Percentiles rank a stretch among this genome's conserved stretches.
phyloP scores from a whole-genome alignment of 2,113 vertebrate species.

The Turnix velox region DNA sequence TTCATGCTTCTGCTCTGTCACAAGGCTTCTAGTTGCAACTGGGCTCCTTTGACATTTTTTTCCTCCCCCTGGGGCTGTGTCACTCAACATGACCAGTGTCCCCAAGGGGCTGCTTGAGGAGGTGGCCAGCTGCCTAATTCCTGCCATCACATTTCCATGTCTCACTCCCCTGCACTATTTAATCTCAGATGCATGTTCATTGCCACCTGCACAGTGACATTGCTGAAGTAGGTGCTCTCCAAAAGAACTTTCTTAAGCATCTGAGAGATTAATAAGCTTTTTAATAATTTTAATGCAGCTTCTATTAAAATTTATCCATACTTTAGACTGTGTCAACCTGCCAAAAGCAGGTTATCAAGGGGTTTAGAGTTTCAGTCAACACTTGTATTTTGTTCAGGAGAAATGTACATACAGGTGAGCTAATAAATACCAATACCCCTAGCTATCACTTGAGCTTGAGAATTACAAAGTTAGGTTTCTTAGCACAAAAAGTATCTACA shows the following conservation, averaged over 20 bases:
- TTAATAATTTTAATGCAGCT: neutral
- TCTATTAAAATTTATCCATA: neutral
- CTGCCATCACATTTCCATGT: neutral
- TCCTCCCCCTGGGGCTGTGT: neutral
- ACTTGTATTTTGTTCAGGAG: neutral
- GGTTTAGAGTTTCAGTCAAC: neutral
- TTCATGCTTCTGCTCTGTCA: neutral
- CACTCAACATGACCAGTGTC: neutral
- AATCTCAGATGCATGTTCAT: neutral
- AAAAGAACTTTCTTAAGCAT: neutral
- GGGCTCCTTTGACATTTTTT: neutral
- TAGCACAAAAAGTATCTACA: neutral
- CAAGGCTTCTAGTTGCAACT: neutral
- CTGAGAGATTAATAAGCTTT: slow-evolving; percentile 10
- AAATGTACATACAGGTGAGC: neutral
- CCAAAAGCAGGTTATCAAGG: neutral
- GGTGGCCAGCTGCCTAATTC: slow-evolving; percentile 2
- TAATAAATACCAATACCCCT: neutral
- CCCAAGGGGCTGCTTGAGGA: neutral
- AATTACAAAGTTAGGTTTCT: neutral
- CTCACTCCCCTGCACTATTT: neutral
- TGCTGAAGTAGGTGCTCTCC: neutral
- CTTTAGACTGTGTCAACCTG: neutral
- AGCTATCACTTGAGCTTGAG: fast-evolving
- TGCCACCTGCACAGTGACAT: neutral